These are phyloP conservation scores for Microtus richardsoni DNA, from an alignment of 2,113 vertebrate species.

Conservation along the genomic window DNA sequence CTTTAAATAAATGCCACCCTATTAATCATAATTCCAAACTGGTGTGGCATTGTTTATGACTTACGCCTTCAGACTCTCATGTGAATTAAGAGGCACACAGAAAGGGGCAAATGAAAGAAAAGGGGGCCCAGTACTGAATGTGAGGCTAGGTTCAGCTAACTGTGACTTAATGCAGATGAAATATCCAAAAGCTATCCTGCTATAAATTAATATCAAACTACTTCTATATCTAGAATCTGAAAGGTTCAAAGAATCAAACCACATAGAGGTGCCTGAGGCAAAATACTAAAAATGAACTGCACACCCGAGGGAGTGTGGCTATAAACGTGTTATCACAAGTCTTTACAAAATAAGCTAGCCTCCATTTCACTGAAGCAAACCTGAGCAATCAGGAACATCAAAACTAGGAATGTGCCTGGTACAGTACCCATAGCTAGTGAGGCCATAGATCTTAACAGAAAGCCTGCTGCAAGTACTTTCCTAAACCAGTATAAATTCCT, in stretches of 20 bases:
- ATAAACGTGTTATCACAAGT: slow-evolving; percentile 55
- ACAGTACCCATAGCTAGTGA: not conserved
- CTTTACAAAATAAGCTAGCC: slow-evolving; percentile 56
- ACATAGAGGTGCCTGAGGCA: slow-evolving; percentile 1
- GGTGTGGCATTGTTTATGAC: too few species aligned
- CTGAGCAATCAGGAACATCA: slow-evolving; percentile 37
- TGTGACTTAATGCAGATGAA: not conserved
- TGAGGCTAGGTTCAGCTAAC: not conserved
- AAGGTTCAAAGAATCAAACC: slow-evolving; percentile 45
- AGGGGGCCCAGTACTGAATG: not conserved
- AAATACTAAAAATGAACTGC: slow-evolving; percentile 14
- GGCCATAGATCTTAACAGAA: not conserved
- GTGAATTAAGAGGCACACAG: not conserved
- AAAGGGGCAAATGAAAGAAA: not conserved
- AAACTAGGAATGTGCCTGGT: not conserved
- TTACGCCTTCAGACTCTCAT: too few species aligned
- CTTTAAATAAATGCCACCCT: too few species aligned
- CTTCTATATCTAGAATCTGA: not conserved
- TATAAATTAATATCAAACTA: slow-evolving; percentile 48
- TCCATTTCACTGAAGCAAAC: slow-evolving; percentile 43
- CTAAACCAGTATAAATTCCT: not conserved
- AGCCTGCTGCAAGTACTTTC: not conserved
- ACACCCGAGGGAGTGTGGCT: not conserved
- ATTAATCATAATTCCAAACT: too few species aligned
- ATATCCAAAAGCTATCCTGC: not conserved